Base-by-base conservation (phyloP, 2,797 vertebrate species). In the Anguilla anguilla region DNA sequence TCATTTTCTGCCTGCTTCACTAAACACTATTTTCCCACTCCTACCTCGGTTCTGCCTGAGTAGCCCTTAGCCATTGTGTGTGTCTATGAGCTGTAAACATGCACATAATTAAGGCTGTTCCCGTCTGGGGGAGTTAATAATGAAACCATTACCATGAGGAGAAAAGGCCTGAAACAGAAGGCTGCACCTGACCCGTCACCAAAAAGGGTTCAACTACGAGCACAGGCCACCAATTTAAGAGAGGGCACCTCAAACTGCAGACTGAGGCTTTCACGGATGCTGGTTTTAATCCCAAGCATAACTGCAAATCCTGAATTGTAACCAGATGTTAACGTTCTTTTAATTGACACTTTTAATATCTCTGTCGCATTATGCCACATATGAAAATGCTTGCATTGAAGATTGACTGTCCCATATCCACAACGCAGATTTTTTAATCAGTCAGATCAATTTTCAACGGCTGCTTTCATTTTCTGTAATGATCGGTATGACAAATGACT, bases 341-440 rank as follows among this genome's bases (percentile, higher is more conserved):
- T 28, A 69, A 69, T n/a, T 69, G 25, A 69, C 64, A 69, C 64
- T 69, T 59, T 59, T 69, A 69, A 69, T 69, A 69, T n/a, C 64
- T 2, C 4, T 28, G 28, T 9, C 7, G 1, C 25, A n/a, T 25
- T 28, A 28, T 67, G 64, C 64, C 64, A 67, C 64, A 13, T 28
- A 28, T 69, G 64, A 69, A 69, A 11, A 69, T 69, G 25, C 25
- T 31, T 13, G 28, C 69, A 39, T 15, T 15, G 31, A 74, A 79
- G 74, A 46, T 31, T 17, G 35, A 79, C 15, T 79, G 74, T 2
- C 39, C 74, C 39, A 79, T 9, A 22, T 79, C 22, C 35, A 46
- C 74, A 79, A 39, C 35, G 31, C 28, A 72, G 74, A 7, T 0
- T 46, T 79, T 79, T 79, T 46, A 43, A 79, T 79, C 74, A 43